Evolutionary conservation across 1,140 invertebrate genomes (phyloP), one percentile per base, ranked within the genome.

Genomic region (Diorhabda sublineata): DNA sequence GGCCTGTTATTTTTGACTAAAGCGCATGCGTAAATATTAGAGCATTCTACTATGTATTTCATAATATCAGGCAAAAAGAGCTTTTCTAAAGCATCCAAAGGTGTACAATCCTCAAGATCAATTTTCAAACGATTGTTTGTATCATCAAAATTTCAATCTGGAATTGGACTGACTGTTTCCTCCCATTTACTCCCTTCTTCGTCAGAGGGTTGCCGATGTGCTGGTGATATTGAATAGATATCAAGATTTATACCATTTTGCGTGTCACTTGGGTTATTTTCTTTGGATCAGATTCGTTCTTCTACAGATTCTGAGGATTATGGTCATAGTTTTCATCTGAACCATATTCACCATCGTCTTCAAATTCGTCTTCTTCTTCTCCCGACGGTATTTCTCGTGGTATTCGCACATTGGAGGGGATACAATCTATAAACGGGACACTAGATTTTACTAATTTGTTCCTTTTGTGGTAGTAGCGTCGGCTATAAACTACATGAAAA

Each of bases 291-390:
- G 26, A 26, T 26, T 26, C 1, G 26, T 26, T 26, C 26, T 26
- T 26, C 26, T 26, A 26, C 26, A 26, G 26, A 26, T 26, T 26
- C 1, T 26, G 26, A 26, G 26, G 1, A 26, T 26, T 26, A 26
- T 45, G 64, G 3, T 56, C 6, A 58, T 66, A 66, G 8, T 66
- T 52, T 52, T 66, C 45, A 66, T 66, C 64, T 9, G 64, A 56
- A 56, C 52, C 64, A 66, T 66, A 26, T 52, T 67, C 66, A 60
- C 26, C 44, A 67, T 61, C 43, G 64, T 68, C 57, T 58, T 58
- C 26, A 67, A 52, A 45, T 58, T 11, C 60, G 52, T 4, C 8
- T 66, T 66, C 47, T 61, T 47, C 45, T 43, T 26, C 43, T 67
- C 56, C 58, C 59, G 42, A 58, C 43, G 26, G 26, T 60, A 60